Evolutionary conservation across 1,140 invertebrate species (phyloP).

Genomic region (Venturia canescens): DNA sequence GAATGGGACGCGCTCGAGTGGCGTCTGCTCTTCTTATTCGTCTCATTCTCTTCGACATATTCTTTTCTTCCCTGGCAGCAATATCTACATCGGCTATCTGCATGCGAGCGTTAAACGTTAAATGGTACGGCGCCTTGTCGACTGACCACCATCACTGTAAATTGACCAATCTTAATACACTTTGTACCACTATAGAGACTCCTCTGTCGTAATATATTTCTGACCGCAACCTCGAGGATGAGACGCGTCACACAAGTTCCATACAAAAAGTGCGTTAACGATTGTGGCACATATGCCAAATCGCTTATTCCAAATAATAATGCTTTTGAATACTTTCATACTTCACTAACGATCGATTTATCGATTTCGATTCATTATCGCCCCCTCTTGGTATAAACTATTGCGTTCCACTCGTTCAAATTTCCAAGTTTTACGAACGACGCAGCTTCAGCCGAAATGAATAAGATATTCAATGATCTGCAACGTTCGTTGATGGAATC

Average conservation of each 20-base stretch:
- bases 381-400: no score
- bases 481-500: no score
- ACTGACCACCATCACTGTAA: slow-evolving; percentile 68
- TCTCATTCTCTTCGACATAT: slow-evolving; percentile 46
- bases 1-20: slow-evolving; percentile 60
- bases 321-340: no score
- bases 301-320: neutral
- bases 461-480: no score
- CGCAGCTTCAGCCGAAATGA: no score
- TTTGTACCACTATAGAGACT: neutral
- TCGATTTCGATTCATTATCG: no score
- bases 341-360: no score
- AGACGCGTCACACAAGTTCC: slow-evolving; percentile 8
- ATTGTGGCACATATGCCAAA: neutral
- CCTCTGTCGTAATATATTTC: slow-evolving; percentile 36
- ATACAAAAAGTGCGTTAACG: neutral
- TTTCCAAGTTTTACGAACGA: no score
- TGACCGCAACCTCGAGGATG: slow-evolving; percentile 20
- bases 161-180: slow-evolving; percentile 71
- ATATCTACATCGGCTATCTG: slow-evolving; percentile 30
- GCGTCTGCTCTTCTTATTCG: slow-evolving; percentile 56
- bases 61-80: slow-evolving; percentile 25
- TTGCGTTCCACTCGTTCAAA: no score
- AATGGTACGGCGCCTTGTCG: slow-evolving; percentile 74
- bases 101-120: slow-evolving; percentile 68